Base-by-base conservation (phyloP, 2,888 invertebrate genomes). In the Taphrorychus bicolor region DNA sequence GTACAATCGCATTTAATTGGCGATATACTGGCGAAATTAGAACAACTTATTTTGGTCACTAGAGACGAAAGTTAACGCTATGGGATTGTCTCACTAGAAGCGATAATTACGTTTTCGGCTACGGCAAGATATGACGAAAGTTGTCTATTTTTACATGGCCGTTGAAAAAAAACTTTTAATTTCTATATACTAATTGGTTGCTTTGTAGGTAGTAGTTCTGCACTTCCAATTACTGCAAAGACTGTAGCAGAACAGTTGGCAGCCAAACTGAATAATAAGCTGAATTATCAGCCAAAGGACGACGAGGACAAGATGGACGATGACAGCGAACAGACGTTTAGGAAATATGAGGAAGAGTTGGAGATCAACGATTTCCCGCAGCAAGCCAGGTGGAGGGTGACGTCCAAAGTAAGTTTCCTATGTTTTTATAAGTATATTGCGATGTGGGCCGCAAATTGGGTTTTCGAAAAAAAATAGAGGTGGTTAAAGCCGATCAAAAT, bases 301-400 rank as follows among this genome's bases (percentile, higher is more conserved):
- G 95, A 94, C 72, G 89, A 90, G 74, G 87, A 88, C 71, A 81
- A 83, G 57, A 87, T 88, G 57, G 92, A 92, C 59, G 88, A 87
- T 74, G 87, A 86, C 32, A 84, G 87, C 40, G 87, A 87, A 77
- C 88, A 86, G 78, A 88, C 89, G 14, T 94, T 94, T 85, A 87
- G 92, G 70, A 95, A 97, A 78, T 99, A 97, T 82, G 99, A 99
- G 82, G 98, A 98, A 75, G 99, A 99, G 81, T 85, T 99, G 74
- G 99, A 99, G 84, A 99, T 99, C 79, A 99, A 99, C 80, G 99
- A 99, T 83, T 99, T 99, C 85, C 99, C 99, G 22, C 99, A 99
- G 78, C 98, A 98, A 81, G 98, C 98, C 0, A 87, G 99, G 66
- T 99, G 97, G 97, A 88, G 97, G 73, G 97, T 99, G 64, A 99